Conservation (phyloP, 1,140 invertebrate species). For the Lasioglossum baleicum region DNA sequence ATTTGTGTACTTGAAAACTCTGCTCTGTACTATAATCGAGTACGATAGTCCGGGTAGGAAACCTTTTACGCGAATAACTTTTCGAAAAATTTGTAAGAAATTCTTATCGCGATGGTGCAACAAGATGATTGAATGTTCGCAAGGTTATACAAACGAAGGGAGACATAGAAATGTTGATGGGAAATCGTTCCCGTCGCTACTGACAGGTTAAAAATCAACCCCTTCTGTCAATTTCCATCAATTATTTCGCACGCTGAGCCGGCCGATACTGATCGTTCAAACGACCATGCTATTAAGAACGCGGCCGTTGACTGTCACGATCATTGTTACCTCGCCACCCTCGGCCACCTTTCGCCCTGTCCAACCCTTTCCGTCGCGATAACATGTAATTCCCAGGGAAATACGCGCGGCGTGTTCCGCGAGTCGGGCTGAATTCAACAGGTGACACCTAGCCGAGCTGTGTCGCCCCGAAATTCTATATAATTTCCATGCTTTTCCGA, state of each 20-base stretch:
- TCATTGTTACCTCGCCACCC: background rate
- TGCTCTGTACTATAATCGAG: no score
- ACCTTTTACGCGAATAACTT: no score
- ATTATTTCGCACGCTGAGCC: background rate
- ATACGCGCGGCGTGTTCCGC: conserved; percentile 18
- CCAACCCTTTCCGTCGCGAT: background rate
- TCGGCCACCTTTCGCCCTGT: background rate
- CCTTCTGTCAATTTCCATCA: background rate
- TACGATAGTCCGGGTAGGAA: no score
- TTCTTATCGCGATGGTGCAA: no score
- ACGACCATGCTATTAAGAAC: background rate
- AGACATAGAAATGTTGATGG: no score
- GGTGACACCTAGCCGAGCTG: conserved; percentile 50
- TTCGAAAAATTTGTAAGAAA: no score
- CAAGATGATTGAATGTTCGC: no score
- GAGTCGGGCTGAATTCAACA: conserved; percentile 52
- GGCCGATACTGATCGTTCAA: background rate
- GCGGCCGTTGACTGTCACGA: background rate
- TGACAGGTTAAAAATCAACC: no score
- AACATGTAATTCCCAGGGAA: conserved; percentile 46
- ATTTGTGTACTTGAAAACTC: no score
- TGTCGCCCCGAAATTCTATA: background rate
- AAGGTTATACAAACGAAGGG: no score
- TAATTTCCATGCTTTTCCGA: conserved; percentile 19
- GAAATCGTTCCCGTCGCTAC: no score